Evolutionary conservation across 2,888 invertebrate genomes (phyloP), one percentile per base, ranked within the genome.

Genomic region (Melanostoma mellinum): DNA sequence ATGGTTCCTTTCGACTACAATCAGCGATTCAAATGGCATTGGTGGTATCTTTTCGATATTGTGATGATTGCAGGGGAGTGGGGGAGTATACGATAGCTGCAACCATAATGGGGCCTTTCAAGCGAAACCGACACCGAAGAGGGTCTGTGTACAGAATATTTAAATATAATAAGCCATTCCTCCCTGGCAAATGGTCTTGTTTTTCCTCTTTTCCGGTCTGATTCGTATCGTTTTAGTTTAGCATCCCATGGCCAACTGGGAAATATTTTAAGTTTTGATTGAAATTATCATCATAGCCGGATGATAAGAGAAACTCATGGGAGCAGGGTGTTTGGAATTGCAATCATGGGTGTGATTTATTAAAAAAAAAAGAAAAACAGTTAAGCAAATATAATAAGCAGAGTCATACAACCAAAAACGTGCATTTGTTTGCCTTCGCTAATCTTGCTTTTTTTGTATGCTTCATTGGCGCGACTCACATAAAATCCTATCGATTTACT

Each of bases 91-190:
- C 46, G 20, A 36, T 10, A n/a, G 60, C 30, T 50, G 6, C 50
- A 50, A 50, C 52, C 53, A 6, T 32, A 60, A 48, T 69, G 38
- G 20, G 40, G 48, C 38, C 30, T 55, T 55, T 46, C n/a, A 53
- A 67, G 38, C 35, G 32, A 36, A 2, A 58, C 56, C 10, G 2
- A 30, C 8, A 9, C 35, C 32, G 50, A 36, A 36, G 20, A n/a
- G 36, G 35, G 40, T 9, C 46, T 60, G 38, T 48, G 71, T 50
- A 63, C 30, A 40, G 69, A 76, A 69, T 76, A 63, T 76, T 69
- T 69, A 76, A 63, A 36, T 71, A 61, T 61, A 20, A 20, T 20
- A 20, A 20, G 68, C 42, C 76, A 56, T 56, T 69, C 8, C n/a
- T 6, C 50, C 48, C 53, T 10, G 10, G n/a, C 32, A 8, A 10